Percentiles rank a stretch among this genome's conserved stretches.
These are phyloP conservation scores for Trematomus bernacchii DNA, from an alignment of 2,797 vertebrate species.

Conservation along the genomic window DNA sequence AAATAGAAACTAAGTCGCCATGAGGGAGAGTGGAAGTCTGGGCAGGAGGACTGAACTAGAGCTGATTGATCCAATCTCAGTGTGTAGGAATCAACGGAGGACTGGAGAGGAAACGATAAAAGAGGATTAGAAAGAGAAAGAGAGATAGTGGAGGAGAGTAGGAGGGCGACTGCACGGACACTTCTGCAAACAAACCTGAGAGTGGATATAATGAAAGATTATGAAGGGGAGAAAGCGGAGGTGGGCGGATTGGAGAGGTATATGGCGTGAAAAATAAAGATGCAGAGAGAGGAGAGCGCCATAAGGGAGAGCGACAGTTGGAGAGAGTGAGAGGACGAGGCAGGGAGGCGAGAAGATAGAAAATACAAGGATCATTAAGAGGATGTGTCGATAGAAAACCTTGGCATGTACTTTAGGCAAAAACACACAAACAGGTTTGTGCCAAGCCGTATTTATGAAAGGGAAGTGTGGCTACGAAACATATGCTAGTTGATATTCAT, in stretches of 20 bases:
- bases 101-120: conserved; percentile 64
- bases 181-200: conserved; percentile 70
- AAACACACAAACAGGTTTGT: conserved; percentile 53
- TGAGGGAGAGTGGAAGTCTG: conserved; percentile 35
- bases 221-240: conserved; percentile 50
- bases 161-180: conserved; percentile 45
- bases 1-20: conserved; percentile 51
- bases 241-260: conserved; percentile 43
- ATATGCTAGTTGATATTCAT: conserved; percentile 79
- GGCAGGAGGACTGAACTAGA: conserved; percentile 44
- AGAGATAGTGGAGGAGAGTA: conserved; percentile 46
- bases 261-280: conserved; percentile 53
- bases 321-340: conserved; percentile 35
- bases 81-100: conserved; percentile 63
- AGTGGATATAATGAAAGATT: conserved; percentile 76
- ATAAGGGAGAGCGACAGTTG: conserved; percentile 28
- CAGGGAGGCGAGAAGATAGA: conserved; percentile 37
- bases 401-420: conserved; percentile 46
- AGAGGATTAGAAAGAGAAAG: conserved; percentile 63
- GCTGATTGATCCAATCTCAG: conserved; percentile 71
- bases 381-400: conserved; percentile 48
- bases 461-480: conserved; percentile 57
- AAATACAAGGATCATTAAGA: conserved; percentile 67
- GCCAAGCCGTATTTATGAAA: conserved; percentile 75
- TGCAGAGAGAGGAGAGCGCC: conserved; percentile 22